Base-by-base conservation (phyloP, 2,797 vertebrate species). In the Fratercula arctica region DNA sequence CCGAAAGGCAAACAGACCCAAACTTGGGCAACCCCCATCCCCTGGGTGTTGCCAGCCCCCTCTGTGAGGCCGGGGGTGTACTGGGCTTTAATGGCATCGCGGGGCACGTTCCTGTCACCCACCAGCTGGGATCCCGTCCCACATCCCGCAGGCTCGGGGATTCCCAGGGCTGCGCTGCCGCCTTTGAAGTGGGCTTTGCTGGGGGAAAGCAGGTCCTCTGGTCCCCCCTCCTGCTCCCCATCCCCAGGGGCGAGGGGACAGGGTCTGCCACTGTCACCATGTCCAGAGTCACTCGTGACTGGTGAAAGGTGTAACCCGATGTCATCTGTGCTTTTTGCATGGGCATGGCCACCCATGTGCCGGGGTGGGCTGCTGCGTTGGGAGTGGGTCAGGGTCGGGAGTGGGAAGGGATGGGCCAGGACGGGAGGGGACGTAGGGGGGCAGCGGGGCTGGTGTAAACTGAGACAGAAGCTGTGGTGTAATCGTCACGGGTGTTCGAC, bases 21-120 rank as follows among this genome's bases (percentile, higher is more conserved):
- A 87, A 26, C 9, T n/a, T 35, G 33, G 53, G 45, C 54, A 51
- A 3, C 5, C 37, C 7, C 35, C 10, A 2, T 5, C 9, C 41
- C 0, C 4, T 48, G 31, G 33, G 23, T 48, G 64, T 21, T 9
- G 11, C 4, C n/a, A 57, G 51, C 54, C 54, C 63, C 6, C 3
- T 8, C 39, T 1, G 0, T 39, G 66, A 31, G 50, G 11, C 35
- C 0, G 3, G 37, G 12, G 14, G 8, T 19, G 16, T n/a, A 5
- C 13, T 11, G 2, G 33, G 37, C 28, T 75, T 45, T 70, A 51
- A 25, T 2, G 11, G 28, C 48, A 5, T 2, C 4, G 2, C 13
- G 17, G 43, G 33, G 13, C 21, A 3, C 0, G 6, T 16, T 75
- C 63, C 45, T 39, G 45, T 89, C 50, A 20, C 17, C 63, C 39